These are phyloP conservation scores for Porites divaricata DNA, from an alignment of 92 coral and sea anemone species.

Conservation along the genomic window DNA sequence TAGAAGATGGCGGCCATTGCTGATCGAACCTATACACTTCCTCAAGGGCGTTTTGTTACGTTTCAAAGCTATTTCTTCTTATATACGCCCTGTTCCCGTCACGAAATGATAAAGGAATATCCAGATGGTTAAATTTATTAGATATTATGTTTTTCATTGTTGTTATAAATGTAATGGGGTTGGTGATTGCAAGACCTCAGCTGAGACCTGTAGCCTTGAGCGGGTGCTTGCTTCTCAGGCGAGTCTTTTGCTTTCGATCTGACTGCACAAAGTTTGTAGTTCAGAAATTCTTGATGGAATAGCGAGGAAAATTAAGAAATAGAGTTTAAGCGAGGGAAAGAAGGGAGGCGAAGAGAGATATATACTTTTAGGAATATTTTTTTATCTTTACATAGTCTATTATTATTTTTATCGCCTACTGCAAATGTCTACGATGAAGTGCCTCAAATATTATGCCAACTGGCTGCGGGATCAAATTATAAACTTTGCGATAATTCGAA, in stretches of 20 bases:
- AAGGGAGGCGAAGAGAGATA: too few species aligned
- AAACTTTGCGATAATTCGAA: neutral
- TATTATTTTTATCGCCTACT: neutral
- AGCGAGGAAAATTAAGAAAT: too few species aligned
- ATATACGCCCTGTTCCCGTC: neutral
- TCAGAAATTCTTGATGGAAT: too few species aligned
- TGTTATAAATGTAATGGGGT: neutral
- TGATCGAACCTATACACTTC: neutral
- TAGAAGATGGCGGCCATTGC: slow-evolving; percentile 1
- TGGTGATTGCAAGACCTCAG: neutral
- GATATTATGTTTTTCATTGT: neutral
- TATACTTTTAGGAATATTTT: neutral
- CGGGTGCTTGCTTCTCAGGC: too few species aligned
- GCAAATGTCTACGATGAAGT: neutral
- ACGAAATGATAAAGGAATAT: neutral
- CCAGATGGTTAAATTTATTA: neutral
- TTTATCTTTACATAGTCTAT: neutral
- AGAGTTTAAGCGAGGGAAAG: too few species aligned
- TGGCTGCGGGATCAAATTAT: neutral
- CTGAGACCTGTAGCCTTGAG: neutral
- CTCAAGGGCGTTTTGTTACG: neutral
- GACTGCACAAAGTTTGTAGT: too few species aligned
- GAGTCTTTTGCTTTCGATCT: too few species aligned
- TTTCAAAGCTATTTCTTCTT: neutral
- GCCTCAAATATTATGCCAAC: neutral